Conservation (phyloP, 2,797 vertebrate genomes). For the Margarornis squamiger region DNA sequence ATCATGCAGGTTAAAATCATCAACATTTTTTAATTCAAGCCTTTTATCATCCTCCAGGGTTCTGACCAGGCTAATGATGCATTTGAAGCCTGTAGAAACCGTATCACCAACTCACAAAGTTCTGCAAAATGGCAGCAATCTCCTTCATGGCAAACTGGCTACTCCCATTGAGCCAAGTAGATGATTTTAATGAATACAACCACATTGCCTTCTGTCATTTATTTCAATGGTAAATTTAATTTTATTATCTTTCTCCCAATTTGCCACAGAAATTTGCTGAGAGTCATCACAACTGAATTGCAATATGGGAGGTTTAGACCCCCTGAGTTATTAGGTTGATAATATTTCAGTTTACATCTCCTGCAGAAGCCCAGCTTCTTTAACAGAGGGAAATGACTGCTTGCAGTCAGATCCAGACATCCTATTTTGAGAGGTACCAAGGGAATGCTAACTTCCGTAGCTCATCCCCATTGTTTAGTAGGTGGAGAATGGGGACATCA, state of each 20-base stretch:
- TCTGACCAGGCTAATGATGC: not conserved
- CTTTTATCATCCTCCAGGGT: not conserved
- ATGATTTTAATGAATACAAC: not conserved
- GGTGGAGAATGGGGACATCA: not conserved
- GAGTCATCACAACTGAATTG: not conserved
- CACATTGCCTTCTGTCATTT: conserved; percentile 9
- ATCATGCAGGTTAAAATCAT: not conserved
- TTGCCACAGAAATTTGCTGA: not conserved
- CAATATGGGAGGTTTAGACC: not conserved
- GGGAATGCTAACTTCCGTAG: not conserved
- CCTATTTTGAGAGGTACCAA: not conserved
- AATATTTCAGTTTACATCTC: not conserved
- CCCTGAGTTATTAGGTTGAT: not conserved
- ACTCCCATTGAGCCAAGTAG: not conserved
- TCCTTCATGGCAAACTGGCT: conserved; percentile 12
- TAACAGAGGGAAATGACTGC: fast-evolving
- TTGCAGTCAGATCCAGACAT: not conserved
- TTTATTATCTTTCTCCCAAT: not conserved
- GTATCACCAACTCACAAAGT: not conserved
- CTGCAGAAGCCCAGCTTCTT: not conserved
- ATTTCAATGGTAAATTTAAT: not conserved
- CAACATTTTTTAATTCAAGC: not conserved
- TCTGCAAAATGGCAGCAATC: conserved; percentile 4
- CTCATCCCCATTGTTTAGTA: not conserved
- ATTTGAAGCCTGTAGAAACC: not conserved